Conservation (phyloP, 2,113 vertebrate species). For the Etheostoma cragini region DNA sequence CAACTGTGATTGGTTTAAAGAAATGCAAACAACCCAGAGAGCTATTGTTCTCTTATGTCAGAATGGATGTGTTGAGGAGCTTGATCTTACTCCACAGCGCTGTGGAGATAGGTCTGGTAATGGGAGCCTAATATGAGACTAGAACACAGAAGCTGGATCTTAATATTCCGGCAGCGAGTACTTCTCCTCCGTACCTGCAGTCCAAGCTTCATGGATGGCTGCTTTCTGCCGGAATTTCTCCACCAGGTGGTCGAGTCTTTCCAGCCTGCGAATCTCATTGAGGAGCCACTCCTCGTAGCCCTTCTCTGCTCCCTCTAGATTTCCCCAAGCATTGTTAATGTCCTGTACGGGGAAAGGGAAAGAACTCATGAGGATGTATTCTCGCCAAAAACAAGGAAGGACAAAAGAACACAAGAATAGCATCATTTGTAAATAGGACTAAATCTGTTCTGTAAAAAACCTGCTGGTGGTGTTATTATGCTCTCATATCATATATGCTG, state of each 20-base stretch:
- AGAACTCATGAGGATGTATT: neutral
- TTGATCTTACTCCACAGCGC: too few relatives aligned
- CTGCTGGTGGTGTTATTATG: neutral
- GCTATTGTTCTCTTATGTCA: too few relatives aligned
- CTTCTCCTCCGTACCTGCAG: conserved; percentile 86
- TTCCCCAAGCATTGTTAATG: conserved; percentile 95
- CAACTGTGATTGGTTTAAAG: too few relatives aligned
- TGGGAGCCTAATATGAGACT: neutral
- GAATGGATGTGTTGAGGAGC: too few relatives aligned
- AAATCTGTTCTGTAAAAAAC: neutral
- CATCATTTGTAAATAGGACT: neutral
- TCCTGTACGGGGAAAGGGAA: conserved; percentile 82
- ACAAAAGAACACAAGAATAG: neutral
- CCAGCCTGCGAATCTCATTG: conserved; percentile 97
- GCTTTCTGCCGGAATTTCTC: conserved; percentile 99
- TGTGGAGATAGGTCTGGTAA: too few relatives aligned
- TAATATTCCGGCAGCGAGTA: neutral
- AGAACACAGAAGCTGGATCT: neutral
- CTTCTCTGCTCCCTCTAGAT: conserved; percentile 96
- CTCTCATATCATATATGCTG: neutral
- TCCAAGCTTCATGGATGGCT: conserved; percentile 97
- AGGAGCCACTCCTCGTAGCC: conserved; percentile 98
- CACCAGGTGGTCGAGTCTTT: conserved; percentile 96
- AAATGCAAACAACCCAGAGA: too few relatives aligned
- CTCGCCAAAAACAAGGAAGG: neutral